Base-by-base conservation (phyloP, 2,797 vertebrate species). In the Rhinophrynus dorsalis region DNA sequence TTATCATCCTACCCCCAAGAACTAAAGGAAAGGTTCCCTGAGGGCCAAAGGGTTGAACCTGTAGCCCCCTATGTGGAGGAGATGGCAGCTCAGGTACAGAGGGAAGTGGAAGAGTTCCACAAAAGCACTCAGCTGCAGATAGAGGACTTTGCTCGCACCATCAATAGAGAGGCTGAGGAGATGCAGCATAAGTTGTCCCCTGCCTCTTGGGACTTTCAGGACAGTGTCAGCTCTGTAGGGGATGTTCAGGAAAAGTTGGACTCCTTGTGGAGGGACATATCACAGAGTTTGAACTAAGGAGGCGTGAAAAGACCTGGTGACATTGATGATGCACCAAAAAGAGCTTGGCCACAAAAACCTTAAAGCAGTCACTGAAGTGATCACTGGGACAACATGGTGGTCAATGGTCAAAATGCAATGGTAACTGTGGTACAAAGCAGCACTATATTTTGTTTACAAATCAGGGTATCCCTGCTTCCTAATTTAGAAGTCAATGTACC, bases 61-160 rank as follows among this genome's bases (percentile, higher is more conserved):
- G 0, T 90, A 0, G 10, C 26, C 0, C 10, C 29, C 50, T 92
- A 90, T 0, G 50, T 91, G 8, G 91, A 95, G 68, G 91, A 90
- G 78, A 88, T 93, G 5, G 15, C 92, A 2, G 82, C 87, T 0
- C n/a, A 77, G 45, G 80, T 94, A 48, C 85, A 83, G 21, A 13
- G 8, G 17, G 88, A 78, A 2, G 59, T 94, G 47, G 84, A 92
- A 74, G 68, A 58, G 1, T 84, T 89, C 75, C 83, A 82, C 0
- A 72, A 33, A 0, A 79, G 83, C 29, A 80, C 87, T 0, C 72
- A 75, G 18, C 27, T 35, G 1, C 83, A 84, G 74, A 81, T 86
- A 17, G 82, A 67, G 0, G 79, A 69, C 6, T 90, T 89, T 75
- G 80, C 84, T 0, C 72, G 27, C 0, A 74, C 79, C 21, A 13